phyloP scores from a whole-genome alignment of 2,113 vertebrate genomes.

The Tursiops truncatus region DNA sequence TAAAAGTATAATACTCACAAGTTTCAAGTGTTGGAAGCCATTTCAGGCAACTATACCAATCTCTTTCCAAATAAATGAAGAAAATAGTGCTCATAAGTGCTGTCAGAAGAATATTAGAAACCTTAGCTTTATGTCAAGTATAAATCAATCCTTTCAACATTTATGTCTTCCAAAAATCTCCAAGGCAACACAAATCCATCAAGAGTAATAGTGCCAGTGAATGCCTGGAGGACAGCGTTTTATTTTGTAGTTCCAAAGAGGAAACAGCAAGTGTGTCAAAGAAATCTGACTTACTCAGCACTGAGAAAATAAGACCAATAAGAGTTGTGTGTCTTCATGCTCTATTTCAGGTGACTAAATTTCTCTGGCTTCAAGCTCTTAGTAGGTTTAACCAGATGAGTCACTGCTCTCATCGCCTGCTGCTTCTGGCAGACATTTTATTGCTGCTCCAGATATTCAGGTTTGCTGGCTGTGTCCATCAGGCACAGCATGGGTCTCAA shows the following conservation, averaged over 20 bases:
- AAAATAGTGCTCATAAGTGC: slow-evolving; percentile 75
- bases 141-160: slow-evolving; percentile 87
- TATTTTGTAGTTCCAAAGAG: slow-evolving; percentile 84
- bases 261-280: slow-evolving; percentile 81
- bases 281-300: slow-evolving; percentile 76
- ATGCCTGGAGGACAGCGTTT: slow-evolving; percentile 86
- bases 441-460: slow-evolving; percentile 48
- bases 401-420: slow-evolving; percentile 60
- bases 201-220: slow-evolving; percentile 86
- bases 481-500: background rate
- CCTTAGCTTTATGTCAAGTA: slow-evolving; percentile 83
- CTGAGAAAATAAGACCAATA: slow-evolving; percentile 75
- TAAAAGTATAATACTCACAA: slow-evolving; percentile 70
- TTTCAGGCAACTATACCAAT: slow-evolving; percentile 61
- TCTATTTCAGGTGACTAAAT: slow-evolving; percentile 83
- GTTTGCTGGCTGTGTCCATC: slow-evolving; percentile 5
- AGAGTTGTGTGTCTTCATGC: slow-evolving; percentile 76
- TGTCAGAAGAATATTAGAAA: slow-evolving; percentile 77
- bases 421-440: slow-evolving; percentile 43
- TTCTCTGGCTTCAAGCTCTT: slow-evolving; percentile 67
- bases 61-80: slow-evolving; percentile 76
- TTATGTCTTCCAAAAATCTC: slow-evolving; percentile 85
- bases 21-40: slow-evolving; percentile 60
- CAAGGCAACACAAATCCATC: slow-evolving; percentile 87
- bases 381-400: slow-evolving; percentile 69